Evolutionary conservation across 35 echinoderm and acorn worm genomes (phyloP), one percentile per base, ranked within the genome.

Genomic region (Anneissia japonica): DNA sequence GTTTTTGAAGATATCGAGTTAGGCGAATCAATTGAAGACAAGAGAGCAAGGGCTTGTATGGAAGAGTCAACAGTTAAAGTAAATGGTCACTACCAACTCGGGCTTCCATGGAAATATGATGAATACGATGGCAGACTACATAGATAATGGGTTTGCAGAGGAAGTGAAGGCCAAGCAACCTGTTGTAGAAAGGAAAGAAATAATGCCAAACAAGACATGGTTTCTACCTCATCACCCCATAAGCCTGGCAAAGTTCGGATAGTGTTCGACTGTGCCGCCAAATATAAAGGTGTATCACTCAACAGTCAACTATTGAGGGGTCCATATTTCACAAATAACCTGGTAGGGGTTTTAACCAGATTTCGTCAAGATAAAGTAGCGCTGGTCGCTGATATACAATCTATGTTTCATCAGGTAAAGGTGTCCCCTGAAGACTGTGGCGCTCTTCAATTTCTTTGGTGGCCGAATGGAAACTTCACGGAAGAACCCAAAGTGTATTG

Each of bases 201-300:
- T 56, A 26, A 26, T 13, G 11, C 11, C 11, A 56, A 56, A 26
- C 11, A 56, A 13, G 28, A 28, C 37, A 10, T 91, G 85, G 88
- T 94, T 91, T 38, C 40, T 91, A 32, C 89, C 93, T 10, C 93
- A 94, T 38, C 88, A 91, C 29, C 93, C 28, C 40, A 86, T 19
- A 91, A 91, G 79, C 83, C 92, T 3, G 82, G 78, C 12, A 94
- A 94, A 43, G 74, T 88, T 0, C 73, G 93, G n/a, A 82, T 94
- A 13, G 84, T 91, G 0, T 95, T 78, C 39, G 85, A 91, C 40
- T 87, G 85, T 77, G 73, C 93, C 4, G 85, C 93, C 30, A 79
- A 31, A 72, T 93, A 84, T 74, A 30, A 88, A n/a, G 87, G 79
- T 21, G 85, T 73, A 17, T 85, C 86, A 37, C 37, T 84, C 10